Base-by-base conservation (phyloP, 2,113 vertebrate genomes). In the Electrona antarctica region DNA sequence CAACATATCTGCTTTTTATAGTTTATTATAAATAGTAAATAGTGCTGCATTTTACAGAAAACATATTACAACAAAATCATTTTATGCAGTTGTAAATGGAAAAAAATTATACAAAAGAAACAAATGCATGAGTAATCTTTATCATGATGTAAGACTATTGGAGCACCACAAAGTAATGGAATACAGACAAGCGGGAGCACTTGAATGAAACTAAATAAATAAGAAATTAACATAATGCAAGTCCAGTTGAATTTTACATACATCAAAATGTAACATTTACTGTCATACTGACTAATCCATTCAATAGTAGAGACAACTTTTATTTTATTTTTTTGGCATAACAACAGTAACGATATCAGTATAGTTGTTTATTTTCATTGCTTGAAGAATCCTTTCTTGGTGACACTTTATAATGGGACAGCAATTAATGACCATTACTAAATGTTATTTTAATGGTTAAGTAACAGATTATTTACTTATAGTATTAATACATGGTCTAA, bases 21-120 rank as follows among this genome's bases (percentile, higher is more conserved):
- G 57, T 91, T 94, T 93, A 90, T 92, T 92, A 94, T 94, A 94
- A 94, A 94, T 94, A 94, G 93, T 93, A 92, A 92, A 94, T 94
- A 93, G 91, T 92, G 92, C 91, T 94, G 92, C 90, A 91, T 90
- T 92, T 88, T 87, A 94, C 92, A 93, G 85, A 87, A 86, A 89
- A 88, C 78, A 67, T 87, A 79, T 89, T 89, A 78, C 86, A 86
- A 87, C 82, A 89, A 89, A 90, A 88, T 82, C 51, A 84, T 79
- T 85, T 85, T 79, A 91, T 72, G 60, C 73, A 76, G 78, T 74
- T 84, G 65, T 81, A 88, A 86, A 86, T 82, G 77, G 73, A 87
- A n/a, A n/a, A n/a, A n/a, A 82, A 86, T 47, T 13, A 83, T 83
- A 85, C 74, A 91, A 90, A 74, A 81, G 81, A 60, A 70, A 64